Base-by-base conservation (phyloP, 2,888 invertebrate species). In the Harpalus rufipes region DNA sequence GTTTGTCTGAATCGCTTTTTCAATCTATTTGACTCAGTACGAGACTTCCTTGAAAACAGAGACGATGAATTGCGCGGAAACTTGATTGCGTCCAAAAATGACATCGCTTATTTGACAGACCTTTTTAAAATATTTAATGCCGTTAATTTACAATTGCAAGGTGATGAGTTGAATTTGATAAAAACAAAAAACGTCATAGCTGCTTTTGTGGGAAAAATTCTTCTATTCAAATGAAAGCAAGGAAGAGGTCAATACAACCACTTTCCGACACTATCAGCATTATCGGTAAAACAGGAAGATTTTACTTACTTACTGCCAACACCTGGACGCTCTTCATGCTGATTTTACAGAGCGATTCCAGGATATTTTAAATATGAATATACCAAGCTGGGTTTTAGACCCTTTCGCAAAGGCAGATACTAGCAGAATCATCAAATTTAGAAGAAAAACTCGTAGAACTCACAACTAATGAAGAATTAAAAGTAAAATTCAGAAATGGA, bases 51-150 rank as follows among this genome's bases (percentile, higher is more conserved):
- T 78, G 88, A 88, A 87, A 88, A 41, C 74, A 88, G 87, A 89
- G 87, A 88, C 72, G 86, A 86, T 86, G 86, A 87, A 87, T 86
- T 89, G 87, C 87, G 86, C 86, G 83, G 87, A 83, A 89, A 88
- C 58, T 86, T 88, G 85, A 89, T 88, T n/a, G 87, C n/a, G 85
- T 87, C 86, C 86, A 88, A 88, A 85, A 89, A 87, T 87, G 88
- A 89, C 87, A 88, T 88, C 32, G 88, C 88, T 10, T 89, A 89
- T 87, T 85, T 88, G 87, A 88, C 87, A 86, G 88, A 89, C 86
- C 86, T 88, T 79, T 89, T 86, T 87, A 88, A 87, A 87, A 87
- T 87, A 86, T 88, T 87, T 81, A 87, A 87, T 81, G 81, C 84
- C 7, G 16, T 18, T 16, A 86, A 89, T 88, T 84, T 88, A 74